Evolutionary conservation across 2,113 vertebrate genomes (phyloP).

Genomic region (Symphodus melops): DNA sequence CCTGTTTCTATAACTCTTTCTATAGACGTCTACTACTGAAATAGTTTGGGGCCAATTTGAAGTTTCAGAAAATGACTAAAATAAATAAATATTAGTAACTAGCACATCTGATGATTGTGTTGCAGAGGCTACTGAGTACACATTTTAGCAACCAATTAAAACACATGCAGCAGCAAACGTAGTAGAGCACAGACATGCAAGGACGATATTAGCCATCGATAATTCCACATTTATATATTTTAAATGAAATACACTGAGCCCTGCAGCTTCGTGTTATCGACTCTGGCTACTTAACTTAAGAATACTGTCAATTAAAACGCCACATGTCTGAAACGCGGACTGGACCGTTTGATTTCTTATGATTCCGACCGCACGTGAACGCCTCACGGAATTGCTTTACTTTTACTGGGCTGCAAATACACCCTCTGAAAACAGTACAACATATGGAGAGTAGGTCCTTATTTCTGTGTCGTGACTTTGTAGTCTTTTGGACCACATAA

Average conservation of each 20-base stretch:
- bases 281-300: no score
- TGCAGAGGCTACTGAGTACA: neutral
- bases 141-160: neutral
- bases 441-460: neutral
- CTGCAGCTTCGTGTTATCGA: rapidly evolving
- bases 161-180: no score
- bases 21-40: neutral
- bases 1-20: rapidly evolving
- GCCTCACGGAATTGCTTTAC: constrained; percentile 35
- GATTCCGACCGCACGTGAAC: constrained; percentile 33
- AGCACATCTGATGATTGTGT: rapidly evolving
- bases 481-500: neutral
- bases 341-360: neutral
- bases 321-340: neutral
- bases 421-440: constrained; percentile 17
- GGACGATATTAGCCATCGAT: neutral
- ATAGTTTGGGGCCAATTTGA: rapidly evolving
- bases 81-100: neutral
- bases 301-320: no score
- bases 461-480: neutral
- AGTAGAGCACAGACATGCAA: no score
- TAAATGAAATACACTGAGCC: neutral
- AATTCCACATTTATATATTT: neutral
- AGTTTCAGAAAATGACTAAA: neutral
- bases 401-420: constrained; percentile 4